Percentiles rank a stretch among this genome's conserved stretches.
Conservation (phyloP, 2,113 vertebrate species). For the Crotalus tigris region DNA sequence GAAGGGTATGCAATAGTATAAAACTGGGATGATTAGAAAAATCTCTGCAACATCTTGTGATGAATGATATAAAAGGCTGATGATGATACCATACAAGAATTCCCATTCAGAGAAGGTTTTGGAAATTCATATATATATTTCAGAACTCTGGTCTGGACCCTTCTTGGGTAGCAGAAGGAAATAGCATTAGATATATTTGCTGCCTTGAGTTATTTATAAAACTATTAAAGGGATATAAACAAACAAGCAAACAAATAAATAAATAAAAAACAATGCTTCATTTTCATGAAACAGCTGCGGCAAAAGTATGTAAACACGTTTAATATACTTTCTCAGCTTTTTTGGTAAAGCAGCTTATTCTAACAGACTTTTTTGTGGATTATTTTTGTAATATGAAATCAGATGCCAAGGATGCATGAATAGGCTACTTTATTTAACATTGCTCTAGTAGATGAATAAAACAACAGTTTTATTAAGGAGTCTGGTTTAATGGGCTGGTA, state of each 20-base stretch:
- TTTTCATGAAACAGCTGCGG: conserved; percentile 36
- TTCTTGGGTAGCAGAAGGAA: conserved; percentile 19
- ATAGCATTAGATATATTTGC: background rate
- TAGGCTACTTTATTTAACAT: conserved; percentile 57
- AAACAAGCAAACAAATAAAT: no score
- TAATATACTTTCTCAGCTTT: conserved; percentile 56
- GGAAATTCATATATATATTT: conserved; percentile 42
- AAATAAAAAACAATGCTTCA: conserved; percentile 4
- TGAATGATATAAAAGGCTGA: background rate
- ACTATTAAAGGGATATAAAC: no score
- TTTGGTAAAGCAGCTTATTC: background rate
- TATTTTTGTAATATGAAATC: conserved; percentile 36
- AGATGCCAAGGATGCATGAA: conserved; percentile 53
- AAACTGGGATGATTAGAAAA: conserved; percentile 15
- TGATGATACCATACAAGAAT: background rate
- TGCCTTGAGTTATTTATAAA: no score
- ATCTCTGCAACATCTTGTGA: conserved; percentile 45
- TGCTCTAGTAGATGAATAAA: conserved; percentile 15
- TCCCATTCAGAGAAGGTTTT: conserved; percentile 17
- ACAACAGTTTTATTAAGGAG: conserved; percentile 25
- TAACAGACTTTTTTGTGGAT: background rate
- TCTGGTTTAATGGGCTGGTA: conserved; percentile 52
- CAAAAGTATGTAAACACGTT: conserved; percentile 45
- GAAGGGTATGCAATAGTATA: background rate
- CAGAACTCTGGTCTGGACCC: conserved; percentile 35